Conservation (phyloP, 1,140 invertebrate species). For the Bombus affinis region DNA sequence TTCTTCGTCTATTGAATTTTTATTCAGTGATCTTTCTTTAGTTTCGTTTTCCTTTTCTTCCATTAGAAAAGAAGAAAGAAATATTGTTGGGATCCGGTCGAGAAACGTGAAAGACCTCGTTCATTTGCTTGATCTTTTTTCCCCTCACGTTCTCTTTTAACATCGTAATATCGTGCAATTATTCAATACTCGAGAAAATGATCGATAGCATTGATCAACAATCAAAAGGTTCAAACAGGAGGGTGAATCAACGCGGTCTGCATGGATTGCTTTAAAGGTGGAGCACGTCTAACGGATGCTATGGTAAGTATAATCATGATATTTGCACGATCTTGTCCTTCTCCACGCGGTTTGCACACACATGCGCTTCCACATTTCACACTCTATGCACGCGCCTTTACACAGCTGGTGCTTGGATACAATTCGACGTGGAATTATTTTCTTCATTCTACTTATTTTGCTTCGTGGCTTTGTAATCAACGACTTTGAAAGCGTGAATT, state of each 20-base stretch:
- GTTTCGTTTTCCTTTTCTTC: background rate
- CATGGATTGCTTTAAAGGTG: constrained; percentile 41
- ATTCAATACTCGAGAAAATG: background rate
- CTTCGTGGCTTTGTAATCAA: background rate
- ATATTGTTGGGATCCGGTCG: too few species aligned
- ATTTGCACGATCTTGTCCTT: constrained; percentile 57
- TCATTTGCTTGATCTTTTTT: background rate
- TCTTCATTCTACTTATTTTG: background rate
- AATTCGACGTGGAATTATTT: background rate
- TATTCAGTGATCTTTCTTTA: background rate
- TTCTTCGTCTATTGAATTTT: background rate
- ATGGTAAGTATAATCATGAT: constrained; percentile 27
- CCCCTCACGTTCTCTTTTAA: too few species aligned
- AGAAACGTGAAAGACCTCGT: too few species aligned
- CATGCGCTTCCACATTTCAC: constrained; percentile 40
- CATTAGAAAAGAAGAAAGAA: background rate
- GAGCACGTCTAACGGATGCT: constrained; percentile 34
- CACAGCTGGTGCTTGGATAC: background rate
- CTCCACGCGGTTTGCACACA: constrained; percentile 45
- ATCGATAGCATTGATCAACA: constrained; percentile 53
- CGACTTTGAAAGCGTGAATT: background rate
- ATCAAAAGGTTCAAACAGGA: constrained; percentile 46
- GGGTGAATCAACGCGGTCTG: constrained; percentile 48
- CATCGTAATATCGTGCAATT: background rate
- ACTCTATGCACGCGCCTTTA: constrained; percentile 12